Evolutionary conservation across 2,113 vertebrate genomes (phyloP).

Genomic region (Lepisosteus osseus): DNA sequence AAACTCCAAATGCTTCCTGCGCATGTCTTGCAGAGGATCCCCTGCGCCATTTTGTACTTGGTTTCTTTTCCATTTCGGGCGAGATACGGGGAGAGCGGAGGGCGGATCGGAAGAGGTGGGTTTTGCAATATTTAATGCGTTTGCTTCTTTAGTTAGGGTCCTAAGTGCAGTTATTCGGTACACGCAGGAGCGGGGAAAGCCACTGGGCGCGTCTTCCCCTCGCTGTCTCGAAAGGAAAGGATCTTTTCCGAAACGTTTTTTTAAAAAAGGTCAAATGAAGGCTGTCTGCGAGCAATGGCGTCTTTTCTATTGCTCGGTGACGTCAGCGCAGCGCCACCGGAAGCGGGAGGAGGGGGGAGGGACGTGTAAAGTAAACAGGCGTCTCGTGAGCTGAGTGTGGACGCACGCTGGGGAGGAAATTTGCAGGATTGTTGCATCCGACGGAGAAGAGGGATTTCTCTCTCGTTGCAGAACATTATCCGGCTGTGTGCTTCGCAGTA

Average conservation of each 20-base stretch:
- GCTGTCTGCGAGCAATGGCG: slow-evolving; percentile 39
- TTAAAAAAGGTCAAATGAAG: slow-evolving; percentile 52
- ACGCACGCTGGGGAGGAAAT: too few relatives aligned
- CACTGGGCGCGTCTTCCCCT: not conserved
- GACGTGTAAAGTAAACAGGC: slow-evolving; percentile 25
- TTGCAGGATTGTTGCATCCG: too few relatives aligned
- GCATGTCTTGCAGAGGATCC: slow-evolving; percentile 34
- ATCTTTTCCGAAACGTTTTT: slow-evolving; percentile 1
- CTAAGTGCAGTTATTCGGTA: too few relatives aligned
- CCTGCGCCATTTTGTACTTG: slow-evolving; percentile 51
- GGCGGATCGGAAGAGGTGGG: slow-evolving; percentile 20
- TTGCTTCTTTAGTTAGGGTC: not conserved
- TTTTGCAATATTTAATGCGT: not conserved
- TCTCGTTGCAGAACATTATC: too few relatives aligned
- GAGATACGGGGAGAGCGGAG: slow-evolving; percentile 17
- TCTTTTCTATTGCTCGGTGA: slow-evolving; percentile 33
- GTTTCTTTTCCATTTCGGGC: slow-evolving; percentile 41
- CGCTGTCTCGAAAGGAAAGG: not conserved
- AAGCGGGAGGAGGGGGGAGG: slow-evolving; percentile 25
- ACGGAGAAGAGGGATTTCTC: too few relatives aligned
- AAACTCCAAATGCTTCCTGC: slow-evolving; percentile 26
- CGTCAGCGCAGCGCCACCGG: slow-evolving; percentile 46
- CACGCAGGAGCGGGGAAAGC: not conserved
- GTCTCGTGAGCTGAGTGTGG: too few relatives aligned
- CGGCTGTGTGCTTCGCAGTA: too few relatives aligned